Evolutionary conservation across 2,888 invertebrate genomes (phyloP), one percentile per base, ranked within the genome.

Genomic region (Andrena dorsata): DNA sequence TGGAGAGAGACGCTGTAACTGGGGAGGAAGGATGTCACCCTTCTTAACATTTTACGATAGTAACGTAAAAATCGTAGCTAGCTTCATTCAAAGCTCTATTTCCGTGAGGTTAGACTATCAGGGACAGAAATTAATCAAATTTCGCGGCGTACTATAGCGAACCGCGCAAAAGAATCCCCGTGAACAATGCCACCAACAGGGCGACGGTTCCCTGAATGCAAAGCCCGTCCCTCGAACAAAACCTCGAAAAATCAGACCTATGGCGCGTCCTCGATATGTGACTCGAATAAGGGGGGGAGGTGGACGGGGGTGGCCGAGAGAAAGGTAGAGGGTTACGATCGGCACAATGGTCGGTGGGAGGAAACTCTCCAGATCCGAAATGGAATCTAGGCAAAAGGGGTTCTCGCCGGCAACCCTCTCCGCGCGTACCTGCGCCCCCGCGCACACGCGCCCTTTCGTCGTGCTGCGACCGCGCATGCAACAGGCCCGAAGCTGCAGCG

Each of bases 311-410:
- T 16, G 68, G 4, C 2, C 68, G 68, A 41, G 51, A 53, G 68
- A 68, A 51, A 20, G 32, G 20, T 20, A 41, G 70, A 49, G 20
- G 56, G 32, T 83, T 84, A 86, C 87, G 83, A 82, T 81, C 80
- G 83, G 83, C 65, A 90, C 90, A 90, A 90, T 90, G 81, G 86
- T 76, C 84, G 82, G 72, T 65, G 75, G 82, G 82, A 85, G 84
- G 85, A 84, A 83, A 83, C 87, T 84, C 88, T 88, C 89, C 87
- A 82, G 81, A 72, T 85, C 88, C 80, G 85, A 90, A 91, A 90
- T 79, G 86, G 88, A 91, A 90, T 91, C 90, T 88, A 83, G 86
- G 84, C 86, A 88, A 88, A 75, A 88, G 86, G 87, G 90, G 89
- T 90, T 41, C 88, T 86, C 87, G 82, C 68, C 70, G 73, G 80